Percentiles rank a stretch among this genome's conserved stretches.
Evolutionary conservation across 2,797 vertebrate species (phyloP).

Genomic region (Xenops minutus): DNA sequence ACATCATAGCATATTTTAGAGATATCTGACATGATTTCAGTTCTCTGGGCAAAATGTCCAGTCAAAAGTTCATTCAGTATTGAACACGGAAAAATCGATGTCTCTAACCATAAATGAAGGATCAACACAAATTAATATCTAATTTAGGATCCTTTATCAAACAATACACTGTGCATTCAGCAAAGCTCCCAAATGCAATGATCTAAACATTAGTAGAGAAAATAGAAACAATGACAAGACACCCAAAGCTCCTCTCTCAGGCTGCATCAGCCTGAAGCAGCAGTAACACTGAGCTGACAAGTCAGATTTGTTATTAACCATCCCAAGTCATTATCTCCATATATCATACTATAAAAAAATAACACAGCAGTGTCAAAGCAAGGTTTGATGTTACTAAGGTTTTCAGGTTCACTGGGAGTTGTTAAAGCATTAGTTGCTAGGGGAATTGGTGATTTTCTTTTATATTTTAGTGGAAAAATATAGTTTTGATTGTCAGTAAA

Average conservation of each 20-base stretch:
- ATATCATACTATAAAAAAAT: background rate
- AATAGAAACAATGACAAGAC: background rate
- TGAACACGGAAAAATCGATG: conserved; percentile 25
- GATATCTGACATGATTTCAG: background rate
- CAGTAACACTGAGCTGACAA: background rate
- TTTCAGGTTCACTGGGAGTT: background rate
- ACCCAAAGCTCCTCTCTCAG: background rate
- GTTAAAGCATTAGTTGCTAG: background rate
- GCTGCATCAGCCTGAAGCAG: background rate
- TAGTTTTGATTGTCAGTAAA: background rate
- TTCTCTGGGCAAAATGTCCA: background rate
- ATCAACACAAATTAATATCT: background rate
- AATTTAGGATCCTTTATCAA: conserved; percentile 1
- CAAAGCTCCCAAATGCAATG: background rate
- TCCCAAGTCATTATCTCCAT: background rate
- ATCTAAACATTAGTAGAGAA: background rate
- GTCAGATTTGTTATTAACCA: background rate
- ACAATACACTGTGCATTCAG: background rate
- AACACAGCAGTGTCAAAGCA: background rate
- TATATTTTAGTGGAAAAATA: background rate
- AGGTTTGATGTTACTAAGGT: background rate
- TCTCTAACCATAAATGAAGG: background rate
- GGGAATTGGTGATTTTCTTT: background rate
- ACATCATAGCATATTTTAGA: background rate
- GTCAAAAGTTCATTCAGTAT: conserved; percentile 7